Evolutionary conservation across 2,113 vertebrate species (phyloP).

Genomic region (Oxyura jamaicensis): DNA sequence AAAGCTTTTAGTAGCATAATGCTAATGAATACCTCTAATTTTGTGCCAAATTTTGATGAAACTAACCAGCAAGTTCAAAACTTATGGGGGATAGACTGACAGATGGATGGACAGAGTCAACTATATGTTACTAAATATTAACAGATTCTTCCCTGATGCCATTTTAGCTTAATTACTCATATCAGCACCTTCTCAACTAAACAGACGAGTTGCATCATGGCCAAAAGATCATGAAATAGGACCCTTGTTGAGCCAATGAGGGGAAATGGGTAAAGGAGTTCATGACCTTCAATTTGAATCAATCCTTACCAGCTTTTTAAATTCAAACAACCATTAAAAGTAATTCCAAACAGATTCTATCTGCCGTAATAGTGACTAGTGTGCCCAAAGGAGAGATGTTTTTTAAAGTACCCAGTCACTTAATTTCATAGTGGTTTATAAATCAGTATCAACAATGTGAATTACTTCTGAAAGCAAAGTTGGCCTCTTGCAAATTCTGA

Average conservation of each 20-base stretch:
- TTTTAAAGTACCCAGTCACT: background rate
- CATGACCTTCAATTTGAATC: slow-evolving; percentile 61
- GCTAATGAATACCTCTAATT: background rate
- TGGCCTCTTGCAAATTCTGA: slow-evolving; percentile 1
- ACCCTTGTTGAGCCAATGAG: slow-evolving; percentile 35
- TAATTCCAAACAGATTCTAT: slow-evolving; percentile 62
- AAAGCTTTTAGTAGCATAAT: background rate
- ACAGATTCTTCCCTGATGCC: slow-evolving; percentile 11
- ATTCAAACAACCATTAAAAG: slow-evolving; percentile 57
- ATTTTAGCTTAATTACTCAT: slow-evolving; percentile 44
- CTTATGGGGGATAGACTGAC: background rate
- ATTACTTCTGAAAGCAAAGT: slow-evolving; percentile 21
- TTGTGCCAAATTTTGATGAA: slow-evolving; percentile 8
- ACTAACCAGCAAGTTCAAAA: slow-evolving; percentile 8
- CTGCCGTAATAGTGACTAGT: background rate
- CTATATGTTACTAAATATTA: background rate
- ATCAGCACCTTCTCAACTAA: slow-evolving; percentile 53
- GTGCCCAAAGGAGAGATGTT: background rate
- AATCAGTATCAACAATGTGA: background rate
- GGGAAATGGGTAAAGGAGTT: slow-evolving; percentile 42
- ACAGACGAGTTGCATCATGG: slow-evolving; percentile 34
- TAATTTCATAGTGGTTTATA: slow-evolving; percentile 27
- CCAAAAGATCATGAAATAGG: slow-evolving; percentile 55
- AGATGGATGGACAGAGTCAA: slow-evolving; percentile 14
- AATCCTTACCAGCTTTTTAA: slow-evolving; percentile 54